A percentile compares a stretch with the other conserved stretches of the same genome.
These are phyloP conservation scores for Oryzias javanicus DNA, from an alignment of 2,113 vertebrate genomes.

Conservation along the genomic window DNA sequence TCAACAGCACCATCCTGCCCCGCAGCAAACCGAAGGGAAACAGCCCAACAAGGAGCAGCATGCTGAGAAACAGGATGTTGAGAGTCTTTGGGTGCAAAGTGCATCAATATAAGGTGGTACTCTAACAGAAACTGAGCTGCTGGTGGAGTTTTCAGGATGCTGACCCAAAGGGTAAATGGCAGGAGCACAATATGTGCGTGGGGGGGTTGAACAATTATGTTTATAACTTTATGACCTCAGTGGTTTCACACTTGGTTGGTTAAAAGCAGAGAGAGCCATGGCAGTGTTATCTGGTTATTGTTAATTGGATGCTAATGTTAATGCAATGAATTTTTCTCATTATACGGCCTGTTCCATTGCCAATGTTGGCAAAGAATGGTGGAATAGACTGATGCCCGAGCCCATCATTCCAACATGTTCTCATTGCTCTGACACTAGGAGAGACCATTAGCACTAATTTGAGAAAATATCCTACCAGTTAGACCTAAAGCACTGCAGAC, in stretches of 20 bases:
- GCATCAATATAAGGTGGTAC: conserved; percentile 62
- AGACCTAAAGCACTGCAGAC: conserved; percentile 61
- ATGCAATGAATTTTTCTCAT: conserved; percentile 66
- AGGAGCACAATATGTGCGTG: conserved; percentile 45
- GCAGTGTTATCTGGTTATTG: conserved; percentile 43
- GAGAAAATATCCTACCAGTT: conserved; percentile 72
- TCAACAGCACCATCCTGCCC: conserved; percentile 51
- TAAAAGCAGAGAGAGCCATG: conserved; percentile 20
- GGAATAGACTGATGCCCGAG: conserved; percentile 51
- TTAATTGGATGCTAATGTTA: conserved; percentile 75
- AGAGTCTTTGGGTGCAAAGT: conserved; percentile 43
- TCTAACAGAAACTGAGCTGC: conserved; percentile 29
- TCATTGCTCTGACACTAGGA: conserved; percentile 69
- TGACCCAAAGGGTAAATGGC: conserved; percentile 48
- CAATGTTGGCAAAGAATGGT: conserved; percentile 53
- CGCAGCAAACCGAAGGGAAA: conserved; percentile 33
- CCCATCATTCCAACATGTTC: conserved; percentile 53
- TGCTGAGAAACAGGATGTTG: conserved; percentile 52
- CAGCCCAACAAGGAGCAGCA: conserved; percentile 27
- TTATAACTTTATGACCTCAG: conserved; percentile 43
- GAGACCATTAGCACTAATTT: conserved; percentile 71
- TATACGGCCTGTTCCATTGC: conserved; percentile 47
- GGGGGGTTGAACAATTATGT: conserved; percentile 57
- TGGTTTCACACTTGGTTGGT: conserved; percentile 46
- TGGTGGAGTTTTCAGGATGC: conserved; percentile 27